Percentiles rank a stretch among this genome's conserved stretches.
Conservation (phyloP, 2,888 invertebrate genomes). For the Piscicola geometra region DNA sequence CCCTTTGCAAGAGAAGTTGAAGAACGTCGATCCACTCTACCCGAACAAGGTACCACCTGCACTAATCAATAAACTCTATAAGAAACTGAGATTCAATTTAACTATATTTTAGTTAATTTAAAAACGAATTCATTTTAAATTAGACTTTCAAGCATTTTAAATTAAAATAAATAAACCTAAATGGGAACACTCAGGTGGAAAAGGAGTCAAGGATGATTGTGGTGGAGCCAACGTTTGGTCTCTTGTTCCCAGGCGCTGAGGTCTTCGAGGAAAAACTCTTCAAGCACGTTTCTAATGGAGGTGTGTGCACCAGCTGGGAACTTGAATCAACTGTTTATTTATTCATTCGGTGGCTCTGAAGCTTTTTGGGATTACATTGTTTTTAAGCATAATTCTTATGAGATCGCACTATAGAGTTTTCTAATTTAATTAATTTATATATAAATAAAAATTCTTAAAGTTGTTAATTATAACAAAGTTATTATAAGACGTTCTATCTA, state of each 20-base stretch:
- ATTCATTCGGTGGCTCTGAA: too few relatives aligned
- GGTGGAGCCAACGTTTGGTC: constrained; percentile 36
- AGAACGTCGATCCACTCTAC: neutral
- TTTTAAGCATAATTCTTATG: neutral
- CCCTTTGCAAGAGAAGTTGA: neutral
- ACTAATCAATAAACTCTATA: neutral
- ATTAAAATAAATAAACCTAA: too few relatives aligned
- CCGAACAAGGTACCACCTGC: neutral
- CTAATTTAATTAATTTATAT: too few relatives aligned
- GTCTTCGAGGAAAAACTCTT: constrained; percentile 37
- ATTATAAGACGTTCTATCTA: too few relatives aligned
- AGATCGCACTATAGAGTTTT: too few relatives aligned
- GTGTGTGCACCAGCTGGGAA: constrained; percentile 24
- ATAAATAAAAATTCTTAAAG: too few relatives aligned
- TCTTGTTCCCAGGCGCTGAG: constrained; percentile 40
- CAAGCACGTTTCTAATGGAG: constrained; percentile 25
- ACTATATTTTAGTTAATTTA: too few relatives aligned
- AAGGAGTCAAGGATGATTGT: constrained; percentile 27
- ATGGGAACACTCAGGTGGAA: too few relatives aligned
- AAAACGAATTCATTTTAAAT: too few relatives aligned
- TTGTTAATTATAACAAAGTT: too few relatives aligned
- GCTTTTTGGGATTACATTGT: neutral
- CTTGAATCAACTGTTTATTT: neutral
- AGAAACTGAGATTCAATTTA: too few relatives aligned
- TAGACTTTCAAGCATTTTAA: too few relatives aligned